Evolutionary conservation across 2,888 invertebrate species (phyloP).

Genomic region (Alloscopus bannaensis): DNA sequence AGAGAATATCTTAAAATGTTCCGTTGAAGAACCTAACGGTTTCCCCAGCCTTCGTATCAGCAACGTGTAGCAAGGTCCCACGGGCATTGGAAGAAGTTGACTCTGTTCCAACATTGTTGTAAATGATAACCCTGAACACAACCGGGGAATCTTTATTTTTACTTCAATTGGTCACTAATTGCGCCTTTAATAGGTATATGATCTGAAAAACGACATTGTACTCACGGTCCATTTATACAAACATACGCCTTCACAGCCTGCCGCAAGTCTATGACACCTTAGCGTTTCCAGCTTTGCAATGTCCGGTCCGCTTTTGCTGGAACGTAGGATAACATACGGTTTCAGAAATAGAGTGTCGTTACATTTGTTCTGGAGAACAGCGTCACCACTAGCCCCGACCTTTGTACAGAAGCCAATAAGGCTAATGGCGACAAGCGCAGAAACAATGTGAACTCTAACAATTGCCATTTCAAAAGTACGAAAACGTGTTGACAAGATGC

Average conservation of each 20-base stretch:
- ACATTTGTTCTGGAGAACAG: slow-evolving; percentile 23
- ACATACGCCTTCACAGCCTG: neutral
- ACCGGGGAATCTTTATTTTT: neutral
- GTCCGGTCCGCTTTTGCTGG: slow-evolving; percentile 26
- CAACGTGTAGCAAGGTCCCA: neutral
- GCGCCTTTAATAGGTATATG: neutral
- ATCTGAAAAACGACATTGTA: neutral
- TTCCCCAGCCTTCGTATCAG: neutral
- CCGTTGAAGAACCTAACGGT: slow-evolving; percentile 22
- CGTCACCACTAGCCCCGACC: neutral
- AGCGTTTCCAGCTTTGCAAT: slow-evolving; percentile 3
- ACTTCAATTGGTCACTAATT: neutral
- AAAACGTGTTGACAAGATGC: too few species aligned
- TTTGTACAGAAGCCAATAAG: too few species aligned
- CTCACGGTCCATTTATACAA: slow-evolving; percentile 52
- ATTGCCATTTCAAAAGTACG: too few species aligned
- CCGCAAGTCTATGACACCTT: slow-evolving; percentile 29
- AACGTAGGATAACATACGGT: slow-evolving; percentile 18
- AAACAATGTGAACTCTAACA: too few species aligned
- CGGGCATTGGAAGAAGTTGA: neutral
- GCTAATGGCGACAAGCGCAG: too few species aligned
- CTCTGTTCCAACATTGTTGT: neutral
- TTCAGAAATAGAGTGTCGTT: slow-evolving; percentile 12
- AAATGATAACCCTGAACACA: slow-evolving; percentile 25
- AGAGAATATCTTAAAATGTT: slow-evolving; percentile 23